These are phyloP conservation scores for Ametastegia equiseti DNA, from an alignment of 2,888 invertebrate species.

Conservation along the genomic window DNA sequence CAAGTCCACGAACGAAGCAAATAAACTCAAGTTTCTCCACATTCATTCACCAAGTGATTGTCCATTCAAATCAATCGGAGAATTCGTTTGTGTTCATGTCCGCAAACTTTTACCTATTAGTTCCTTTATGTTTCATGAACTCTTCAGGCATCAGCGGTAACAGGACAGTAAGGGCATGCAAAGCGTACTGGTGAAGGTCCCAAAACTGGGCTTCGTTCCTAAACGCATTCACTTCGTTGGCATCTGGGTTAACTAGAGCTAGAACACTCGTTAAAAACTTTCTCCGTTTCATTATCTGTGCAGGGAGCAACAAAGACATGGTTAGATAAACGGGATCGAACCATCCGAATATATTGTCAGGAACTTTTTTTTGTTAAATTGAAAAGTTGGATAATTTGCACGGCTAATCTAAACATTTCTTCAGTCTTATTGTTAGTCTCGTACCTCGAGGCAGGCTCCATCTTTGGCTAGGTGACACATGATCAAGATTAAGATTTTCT, in stretches of 20 bases:
- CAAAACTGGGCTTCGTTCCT: constrained; percentile 64
- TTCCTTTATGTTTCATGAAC: constrained; percentile 65
- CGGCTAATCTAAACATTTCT: background rate
- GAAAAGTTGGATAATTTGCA: background rate
- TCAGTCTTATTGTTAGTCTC: background rate
- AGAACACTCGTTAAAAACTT: constrained; percentile 60
- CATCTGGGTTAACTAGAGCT: constrained; percentile 59
- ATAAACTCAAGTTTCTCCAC: background rate
- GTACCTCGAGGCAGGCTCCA: constrained; percentile 59
- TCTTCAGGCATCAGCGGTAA: constrained; percentile 63
- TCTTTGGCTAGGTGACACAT: constrained; percentile 61
- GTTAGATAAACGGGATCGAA: background rate
- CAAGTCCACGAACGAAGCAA: background rate
- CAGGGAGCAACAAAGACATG: background rate
- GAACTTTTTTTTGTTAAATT: background rate
- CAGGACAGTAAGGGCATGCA: constrained; percentile 62
- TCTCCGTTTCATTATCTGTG: constrained; percentile 62
- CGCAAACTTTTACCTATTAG: constrained; percentile 40
- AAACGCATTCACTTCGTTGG: constrained; percentile 32
- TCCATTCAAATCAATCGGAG: background rate
- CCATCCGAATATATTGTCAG: too few relatives aligned
- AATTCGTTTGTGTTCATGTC: background rate
- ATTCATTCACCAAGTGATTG: background rate
- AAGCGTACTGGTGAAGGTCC: constrained; percentile 62
- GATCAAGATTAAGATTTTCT: constrained; percentile 67